These are phyloP conservation scores for Paraescarpia echinospica DNA, from an alignment of 1,140 invertebrate genomes.

Conservation along the genomic window DNA sequence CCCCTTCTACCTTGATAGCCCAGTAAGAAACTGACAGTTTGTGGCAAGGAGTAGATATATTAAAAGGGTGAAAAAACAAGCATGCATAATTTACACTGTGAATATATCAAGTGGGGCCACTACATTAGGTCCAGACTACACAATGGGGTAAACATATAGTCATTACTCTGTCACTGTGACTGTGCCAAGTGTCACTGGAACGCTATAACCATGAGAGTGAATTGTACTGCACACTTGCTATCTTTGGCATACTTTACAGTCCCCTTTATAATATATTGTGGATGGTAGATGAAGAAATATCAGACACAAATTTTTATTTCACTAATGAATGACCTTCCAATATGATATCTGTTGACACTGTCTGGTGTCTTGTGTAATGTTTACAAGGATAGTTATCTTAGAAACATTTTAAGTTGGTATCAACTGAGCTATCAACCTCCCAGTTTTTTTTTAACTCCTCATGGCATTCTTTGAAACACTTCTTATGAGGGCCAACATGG, in stretches of 20 bases:
- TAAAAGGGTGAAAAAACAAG: constrained; percentile 1
- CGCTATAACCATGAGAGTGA: not conserved
- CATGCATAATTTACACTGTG: not conserved
- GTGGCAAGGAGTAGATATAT: not conserved
- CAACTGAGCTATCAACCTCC: not conserved
- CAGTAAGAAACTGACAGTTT: not conserved
- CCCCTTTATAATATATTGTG: not conserved
- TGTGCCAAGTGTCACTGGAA: not conserved
- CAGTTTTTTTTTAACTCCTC: not conserved
- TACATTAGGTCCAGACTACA: not conserved
- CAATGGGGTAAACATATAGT: not conserved
- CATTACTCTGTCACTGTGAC: not conserved
- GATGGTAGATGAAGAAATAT: not conserved
- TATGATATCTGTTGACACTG: not conserved
- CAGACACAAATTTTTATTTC: not conserved
- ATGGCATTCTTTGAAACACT: too few species aligned
- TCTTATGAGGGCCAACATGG: too few species aligned
- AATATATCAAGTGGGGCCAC: constrained; percentile 4
- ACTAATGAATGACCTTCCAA: not conserved
- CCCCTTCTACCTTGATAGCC: not conserved
- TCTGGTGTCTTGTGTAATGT: not conserved
- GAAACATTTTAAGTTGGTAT: not conserved
- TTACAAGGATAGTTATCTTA: not conserved
- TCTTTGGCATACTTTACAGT: not conserved
- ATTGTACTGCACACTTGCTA: not conserved